Evolutionary conservation across 2,797 vertebrate species (phyloP), one percentile per base, ranked within the genome.

Genomic region (Clarias platycephalus): DNA sequence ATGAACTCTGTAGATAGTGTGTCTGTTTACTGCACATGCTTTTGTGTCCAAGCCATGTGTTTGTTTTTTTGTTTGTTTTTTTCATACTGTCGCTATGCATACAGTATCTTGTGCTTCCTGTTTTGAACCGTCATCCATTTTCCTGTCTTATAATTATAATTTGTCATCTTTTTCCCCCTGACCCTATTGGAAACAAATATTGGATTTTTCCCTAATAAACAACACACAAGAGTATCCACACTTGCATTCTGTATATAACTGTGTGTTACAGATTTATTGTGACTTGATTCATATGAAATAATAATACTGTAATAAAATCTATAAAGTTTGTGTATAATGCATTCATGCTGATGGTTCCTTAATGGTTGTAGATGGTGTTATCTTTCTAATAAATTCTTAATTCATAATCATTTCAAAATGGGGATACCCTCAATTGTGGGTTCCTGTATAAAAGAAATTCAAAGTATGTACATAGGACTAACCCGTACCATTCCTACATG

Each of bases 361-460:
- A 20, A 44, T 10, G 37, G 20, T 37, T 70, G 37, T 70, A 34
- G 9, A 70, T 40, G 68, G 37, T n/a, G 0, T 22, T n/a, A 13
- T 4, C 22, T 71, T 24, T 44, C 20, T 24, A 13, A 34, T 8
- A 34, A 20, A 10, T 40, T 44, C 1, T 24, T 62, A 44, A 12
- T 40, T 40, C 16, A 24, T 22, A 40, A 44, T 22, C 67, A 24
- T 40, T 24, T 70, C 9, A 31, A 16, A 70, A 70, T 24, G 4
- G 4, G 0, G 16, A 68, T 20, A 37, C 4, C 12, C 37, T 71
- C 37, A 1, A 71, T n/a, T 71, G 20, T 71, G 22, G 4, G 68
- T 71, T 71, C 6, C 37, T n/a, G 15, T 71, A 71, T 71, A 71
- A 44, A 71, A 71, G 15, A 44, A 71, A n/a, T 71, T 24, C 44